Conservation (phyloP, 1,140 invertebrate species). For the Drosophila quadrilineata region DNA sequence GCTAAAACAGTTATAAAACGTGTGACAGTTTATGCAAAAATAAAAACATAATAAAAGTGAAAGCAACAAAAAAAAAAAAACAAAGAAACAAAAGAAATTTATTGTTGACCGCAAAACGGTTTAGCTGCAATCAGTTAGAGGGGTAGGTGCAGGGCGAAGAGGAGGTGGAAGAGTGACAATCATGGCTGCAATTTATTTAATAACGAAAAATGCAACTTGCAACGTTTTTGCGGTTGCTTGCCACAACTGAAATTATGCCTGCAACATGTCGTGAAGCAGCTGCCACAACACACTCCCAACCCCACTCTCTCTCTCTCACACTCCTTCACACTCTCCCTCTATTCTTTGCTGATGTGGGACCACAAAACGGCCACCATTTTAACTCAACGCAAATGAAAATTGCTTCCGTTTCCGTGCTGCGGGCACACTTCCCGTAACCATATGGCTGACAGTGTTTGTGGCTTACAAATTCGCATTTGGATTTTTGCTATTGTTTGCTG, state of each 20-base stretch:
- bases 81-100: not conserved
- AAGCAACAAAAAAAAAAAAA: constrained; percentile 19
- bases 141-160: constrained; percentile 4
- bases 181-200: constrained; percentile 57
- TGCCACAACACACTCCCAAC: constrained; percentile 15
- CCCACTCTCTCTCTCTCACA: not conserved
- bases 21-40: constrained; percentile 62
- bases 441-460: too few species aligned
- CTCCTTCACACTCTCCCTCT: constrained; percentile 1
- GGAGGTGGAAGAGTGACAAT: constrained; percentile 19
- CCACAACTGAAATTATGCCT: constrained; percentile 67
- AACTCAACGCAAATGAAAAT: constrained; percentile 77
- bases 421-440: constrained; percentile 48
- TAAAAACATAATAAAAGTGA: too few species aligned
- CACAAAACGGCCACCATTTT: constrained; percentile 55
- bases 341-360: constrained; percentile 32
- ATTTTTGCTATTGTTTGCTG: constrained; percentile 63
- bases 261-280: constrained; percentile 65
- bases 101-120: constrained; percentile 15
- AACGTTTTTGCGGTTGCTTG: constrained; percentile 59
- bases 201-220: constrained; percentile 72
- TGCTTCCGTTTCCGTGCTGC: constrained; percentile 67
- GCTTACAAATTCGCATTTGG: constrained; percentile 28
- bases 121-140: constrained; percentile 41
- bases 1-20: constrained; percentile 67